Percentiles rank a stretch among this genome's conserved stretches.
These are phyloP conservation scores for Trididemnum nubilum DNA, from an alignment of 23 tunicate species.

Conservation along the genomic window DNA sequence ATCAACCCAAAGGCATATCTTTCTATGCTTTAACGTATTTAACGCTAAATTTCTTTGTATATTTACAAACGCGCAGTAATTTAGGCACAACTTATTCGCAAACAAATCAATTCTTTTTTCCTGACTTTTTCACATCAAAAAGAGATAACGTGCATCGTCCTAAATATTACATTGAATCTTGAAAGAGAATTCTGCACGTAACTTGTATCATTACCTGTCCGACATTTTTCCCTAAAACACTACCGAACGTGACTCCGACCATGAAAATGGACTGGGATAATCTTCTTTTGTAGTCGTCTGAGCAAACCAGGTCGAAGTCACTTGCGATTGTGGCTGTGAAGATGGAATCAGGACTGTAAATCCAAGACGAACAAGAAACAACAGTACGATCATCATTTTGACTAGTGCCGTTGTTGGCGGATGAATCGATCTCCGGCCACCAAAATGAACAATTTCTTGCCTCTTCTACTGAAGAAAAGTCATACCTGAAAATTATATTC, in stretches of 20 bases:
- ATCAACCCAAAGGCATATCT: too few species aligned
- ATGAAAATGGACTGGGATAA: constrained; percentile 82
- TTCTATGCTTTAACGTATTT: too few species aligned
- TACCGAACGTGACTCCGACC: constrained; percentile 82
- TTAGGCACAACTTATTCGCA: too few species aligned
- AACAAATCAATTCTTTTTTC: too few species aligned
- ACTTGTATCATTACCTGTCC: too few species aligned
- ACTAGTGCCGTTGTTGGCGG: background rate
- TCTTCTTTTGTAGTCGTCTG: constrained; percentile 35
- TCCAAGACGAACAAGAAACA: constrained; percentile 57
- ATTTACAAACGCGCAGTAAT: too few species aligned
- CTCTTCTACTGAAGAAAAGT: background rate
- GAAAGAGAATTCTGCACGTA: too few species aligned
- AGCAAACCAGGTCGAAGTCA: constrained; percentile 76
- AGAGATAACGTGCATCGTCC: too few species aligned
- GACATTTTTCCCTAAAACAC: constrained; percentile 84
- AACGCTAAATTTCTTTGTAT: too few species aligned
- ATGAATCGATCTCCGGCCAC: constrained; percentile 45
- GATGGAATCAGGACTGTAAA: constrained; percentile 31
- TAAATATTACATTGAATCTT: too few species aligned
- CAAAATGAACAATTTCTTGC: constrained; percentile 38
- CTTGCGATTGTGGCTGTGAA: constrained; percentile 61
- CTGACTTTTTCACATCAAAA: too few species aligned
- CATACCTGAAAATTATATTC: too few species aligned
- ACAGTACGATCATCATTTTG: background rate